Percentiles rank a stretch among this genome's conserved stretches.
phyloP scores from a whole-genome alignment of 2,113 vertebrate genomes.

The Spea bombifrons region DNA sequence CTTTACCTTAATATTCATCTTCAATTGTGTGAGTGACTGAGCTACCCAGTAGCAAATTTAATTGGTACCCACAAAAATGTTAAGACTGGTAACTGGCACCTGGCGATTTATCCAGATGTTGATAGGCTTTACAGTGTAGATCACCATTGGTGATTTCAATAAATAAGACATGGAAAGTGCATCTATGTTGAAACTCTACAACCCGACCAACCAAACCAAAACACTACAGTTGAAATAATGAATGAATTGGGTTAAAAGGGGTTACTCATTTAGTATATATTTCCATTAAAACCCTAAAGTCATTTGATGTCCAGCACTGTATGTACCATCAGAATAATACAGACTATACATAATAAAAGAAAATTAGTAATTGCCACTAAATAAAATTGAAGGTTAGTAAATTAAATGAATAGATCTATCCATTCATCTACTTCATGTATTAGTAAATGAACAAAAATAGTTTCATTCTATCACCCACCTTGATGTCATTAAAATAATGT shows the following conservation, averaged over 20 bases:
- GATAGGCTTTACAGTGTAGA: too few relatives aligned
- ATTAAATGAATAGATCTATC: slow-evolving; percentile 32
- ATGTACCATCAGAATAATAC: not conserved
- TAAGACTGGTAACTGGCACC: too few relatives aligned
- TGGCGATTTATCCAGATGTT: too few relatives aligned
- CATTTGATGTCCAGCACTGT: not conserved
- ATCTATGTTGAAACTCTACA: too few relatives aligned
- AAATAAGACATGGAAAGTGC: too few relatives aligned
- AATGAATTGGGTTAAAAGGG: not conserved
- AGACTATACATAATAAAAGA: not conserved
- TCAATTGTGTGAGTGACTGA: too few relatives aligned
- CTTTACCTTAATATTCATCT: too few relatives aligned
- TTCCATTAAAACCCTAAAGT: not conserved
- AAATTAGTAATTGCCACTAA: not conserved
- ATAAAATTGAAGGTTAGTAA: not conserved
- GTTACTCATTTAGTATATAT: not conserved
- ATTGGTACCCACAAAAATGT: too few relatives aligned
- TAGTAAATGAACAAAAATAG: slow-evolving; percentile 30
- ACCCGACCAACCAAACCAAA: too few relatives aligned
- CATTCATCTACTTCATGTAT: slow-evolving; percentile 31
- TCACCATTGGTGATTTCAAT: too few relatives aligned
- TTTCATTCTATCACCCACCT: slow-evolving; percentile 20
- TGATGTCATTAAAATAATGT: slow-evolving; percentile 39
- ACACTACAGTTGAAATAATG: too few relatives aligned
- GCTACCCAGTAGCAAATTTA: too few relatives aligned